A percentile compares a stretch with the other conserved stretches of the same genome.
Evolutionary conservation across 1,140 invertebrate species (phyloP).

Genomic region (Sinonovacula constricta): DNA sequence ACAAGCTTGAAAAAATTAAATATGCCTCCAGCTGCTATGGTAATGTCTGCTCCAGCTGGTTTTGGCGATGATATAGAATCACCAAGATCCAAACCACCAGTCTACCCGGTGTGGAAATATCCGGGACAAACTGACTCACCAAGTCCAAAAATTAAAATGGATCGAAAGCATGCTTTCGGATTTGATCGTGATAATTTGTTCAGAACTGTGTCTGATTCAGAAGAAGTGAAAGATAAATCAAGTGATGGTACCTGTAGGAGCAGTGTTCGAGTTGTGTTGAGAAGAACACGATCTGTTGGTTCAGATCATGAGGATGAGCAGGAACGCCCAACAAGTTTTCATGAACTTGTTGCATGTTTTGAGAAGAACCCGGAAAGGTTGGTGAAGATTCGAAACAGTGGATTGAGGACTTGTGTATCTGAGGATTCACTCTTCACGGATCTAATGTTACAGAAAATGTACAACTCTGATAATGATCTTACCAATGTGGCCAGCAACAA

Average conservation of each 20-base stretch:
- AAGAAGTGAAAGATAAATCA: background rate
- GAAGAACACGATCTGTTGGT: slow-evolving; percentile 32
- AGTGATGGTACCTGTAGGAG: background rate
- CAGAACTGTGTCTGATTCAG: slow-evolving; percentile 18
- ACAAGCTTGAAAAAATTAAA: slow-evolving; percentile 46
- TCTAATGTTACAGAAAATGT: slow-evolving; percentile 57
- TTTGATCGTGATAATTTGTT: slow-evolving; percentile 33
- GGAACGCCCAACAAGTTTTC: slow-evolving; percentile 72
- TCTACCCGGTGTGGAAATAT: slow-evolving; percentile 53
- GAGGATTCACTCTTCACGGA: slow-evolving; percentile 63
- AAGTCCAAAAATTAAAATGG: slow-evolving; percentile 14
- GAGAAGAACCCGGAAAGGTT: slow-evolving; percentile 59
- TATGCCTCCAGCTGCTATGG: slow-evolving; percentile 35
- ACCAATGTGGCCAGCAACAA: too few species aligned
- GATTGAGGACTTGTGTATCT: slow-evolving; percentile 67
- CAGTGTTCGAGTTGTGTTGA: background rate
- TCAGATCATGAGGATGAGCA: slow-evolving; percentile 24
- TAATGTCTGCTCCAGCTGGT: slow-evolving; percentile 35
- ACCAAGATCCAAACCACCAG: slow-evolving; percentile 57
- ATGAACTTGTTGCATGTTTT: slow-evolving; percentile 69
- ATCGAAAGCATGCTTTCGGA: background rate
- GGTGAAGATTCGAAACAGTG: slow-evolving; percentile 47
- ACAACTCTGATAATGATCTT: slow-evolving; percentile 67
- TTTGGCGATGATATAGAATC: slow-evolving; percentile 26
- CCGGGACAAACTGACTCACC: slow-evolving; percentile 31